Conservation (phyloP, 2,888 invertebrate genomes). For the Eupithecia tripunctaria region DNA sequence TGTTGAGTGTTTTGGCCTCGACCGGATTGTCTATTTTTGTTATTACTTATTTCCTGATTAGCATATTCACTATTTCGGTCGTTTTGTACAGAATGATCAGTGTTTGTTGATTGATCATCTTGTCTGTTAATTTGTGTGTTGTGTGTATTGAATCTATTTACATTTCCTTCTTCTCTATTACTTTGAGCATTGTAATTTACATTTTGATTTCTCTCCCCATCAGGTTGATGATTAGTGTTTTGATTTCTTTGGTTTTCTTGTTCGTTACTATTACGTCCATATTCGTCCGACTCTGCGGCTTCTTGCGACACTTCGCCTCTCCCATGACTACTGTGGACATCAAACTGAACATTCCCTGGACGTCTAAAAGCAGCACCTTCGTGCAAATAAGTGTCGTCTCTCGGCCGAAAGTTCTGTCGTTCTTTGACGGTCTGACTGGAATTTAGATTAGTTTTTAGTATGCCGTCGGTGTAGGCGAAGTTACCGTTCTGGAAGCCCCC, state of each 20-base stretch:
- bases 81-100: not conserved
- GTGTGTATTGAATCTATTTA: constrained; percentile 14
- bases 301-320: constrained; percentile 9
- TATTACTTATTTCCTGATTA: not conserved
- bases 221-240: not conserved
- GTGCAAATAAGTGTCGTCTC: constrained; percentile 22
- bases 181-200: constrained; percentile 6
- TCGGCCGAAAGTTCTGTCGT: constrained; percentile 16
- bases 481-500: constrained; percentile 31
- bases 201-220: not conserved
- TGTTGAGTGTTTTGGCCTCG: constrained; percentile 3
- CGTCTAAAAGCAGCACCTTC: constrained; percentile 31
- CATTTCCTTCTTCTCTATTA: not conserved
- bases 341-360: constrained; percentile 6
- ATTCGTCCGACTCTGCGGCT: not conserved
- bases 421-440: constrained; percentile 3
- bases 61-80: not conserved
- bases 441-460: constrained; percentile 29
- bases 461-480: constrained; percentile 25
- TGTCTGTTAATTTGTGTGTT: constrained; percentile 15
- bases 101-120: not conserved
- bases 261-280: not conserved
- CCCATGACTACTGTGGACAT: constrained; percentile 27
- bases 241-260: constrained; percentile 1
- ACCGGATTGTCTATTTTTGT: not conserved